phyloP scores from a whole-genome alignment of 1,140 invertebrate species.

The Atopsyche davidsoni region DNA sequence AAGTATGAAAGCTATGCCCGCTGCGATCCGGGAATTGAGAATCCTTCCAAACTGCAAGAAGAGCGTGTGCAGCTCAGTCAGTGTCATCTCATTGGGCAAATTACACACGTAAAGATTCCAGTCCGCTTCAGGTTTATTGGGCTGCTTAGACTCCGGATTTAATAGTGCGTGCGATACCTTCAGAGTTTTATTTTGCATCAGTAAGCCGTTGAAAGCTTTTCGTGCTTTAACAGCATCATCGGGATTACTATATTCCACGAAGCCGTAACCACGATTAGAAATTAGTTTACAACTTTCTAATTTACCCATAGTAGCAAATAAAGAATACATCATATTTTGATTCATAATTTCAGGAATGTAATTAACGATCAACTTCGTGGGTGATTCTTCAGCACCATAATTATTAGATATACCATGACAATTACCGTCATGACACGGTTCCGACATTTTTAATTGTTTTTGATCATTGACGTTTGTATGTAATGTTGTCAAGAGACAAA shows the following conservation, averaged over 20 bases:
- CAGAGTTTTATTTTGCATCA: conserved; percentile 50
- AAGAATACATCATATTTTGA: conserved; percentile 50
- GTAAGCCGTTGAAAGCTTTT: conserved; percentile 47
- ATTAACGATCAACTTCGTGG: conserved; percentile 51
- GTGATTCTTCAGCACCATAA: conserved; percentile 47
- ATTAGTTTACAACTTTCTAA: conserved; percentile 52
- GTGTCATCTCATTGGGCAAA: conserved; percentile 49
- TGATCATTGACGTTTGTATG: conserved; percentile 28
- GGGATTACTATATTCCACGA: conserved; percentile 47
- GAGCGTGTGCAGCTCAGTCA: conserved; percentile 48
- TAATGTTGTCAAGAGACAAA: conserved; percentile 22
- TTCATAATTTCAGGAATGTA: conserved; percentile 52
- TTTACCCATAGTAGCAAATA: conserved; percentile 51
- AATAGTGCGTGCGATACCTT: conserved; percentile 49
- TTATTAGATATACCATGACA: conserved; percentile 48
- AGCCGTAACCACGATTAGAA: conserved; percentile 50
- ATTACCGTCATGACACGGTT: conserved; percentile 52
- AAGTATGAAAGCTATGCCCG: conserved; percentile 48
- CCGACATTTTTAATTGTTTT: conserved; percentile 50
- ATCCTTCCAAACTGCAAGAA: conserved; percentile 50
- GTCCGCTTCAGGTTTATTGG: conserved; percentile 47
- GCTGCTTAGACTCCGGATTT: conserved; percentile 46
- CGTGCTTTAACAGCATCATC: conserved; percentile 47
- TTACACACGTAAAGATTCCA: conserved; percentile 52
- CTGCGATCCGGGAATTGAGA: conserved; percentile 48